These are phyloP conservation scores for Euspilapteryx auroguttella DNA, from an alignment of 2,888 invertebrate species.

Conservation along the genomic window DNA sequence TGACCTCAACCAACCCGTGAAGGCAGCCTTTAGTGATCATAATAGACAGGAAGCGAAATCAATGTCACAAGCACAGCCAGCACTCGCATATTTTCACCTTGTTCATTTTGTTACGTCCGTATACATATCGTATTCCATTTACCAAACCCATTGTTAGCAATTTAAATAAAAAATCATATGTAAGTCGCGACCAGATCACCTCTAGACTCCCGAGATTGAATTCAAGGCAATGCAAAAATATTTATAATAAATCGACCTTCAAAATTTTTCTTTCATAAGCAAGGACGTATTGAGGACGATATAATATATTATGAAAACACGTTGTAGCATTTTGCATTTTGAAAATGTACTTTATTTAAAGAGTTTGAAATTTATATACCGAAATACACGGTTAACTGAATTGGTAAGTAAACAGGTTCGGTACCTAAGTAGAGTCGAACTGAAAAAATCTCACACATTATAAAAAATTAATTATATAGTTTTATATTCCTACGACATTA, in stretches of 20 bases:
- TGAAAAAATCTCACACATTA: too few species aligned
- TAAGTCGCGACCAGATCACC: constrained; percentile 33
- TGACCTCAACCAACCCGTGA: constrained; percentile 47
- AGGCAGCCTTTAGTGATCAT: constrained; percentile 47
- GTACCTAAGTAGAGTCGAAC: too few species aligned
- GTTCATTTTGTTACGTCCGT: constrained; percentile 12
- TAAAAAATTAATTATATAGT: too few species aligned
- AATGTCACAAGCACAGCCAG: constrained; percentile 32
- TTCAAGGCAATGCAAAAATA: constrained; percentile 33
- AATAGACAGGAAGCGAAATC: constrained; percentile 49
- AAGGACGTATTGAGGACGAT: not conserved
- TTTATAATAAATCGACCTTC: constrained; percentile 27
- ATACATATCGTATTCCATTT: constrained; percentile 18
- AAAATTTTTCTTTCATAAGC: constrained; percentile 15
- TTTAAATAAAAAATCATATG: constrained; percentile 28
- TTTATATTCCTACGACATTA: too few species aligned
- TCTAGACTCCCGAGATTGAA: constrained; percentile 30
- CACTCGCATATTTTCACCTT: constrained; percentile 13
- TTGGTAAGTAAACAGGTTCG: too few species aligned
- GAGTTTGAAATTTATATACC: too few species aligned
- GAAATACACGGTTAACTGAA: too few species aligned
- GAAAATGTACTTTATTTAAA: too few species aligned
- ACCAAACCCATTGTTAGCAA: constrained; percentile 37
- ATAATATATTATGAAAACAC: not conserved
- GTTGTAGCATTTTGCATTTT: too few species aligned